These are phyloP conservation scores for Centroberyx gerrardi DNA, from an alignment of 2,797 vertebrate genomes.

Conservation along the genomic window DNA sequence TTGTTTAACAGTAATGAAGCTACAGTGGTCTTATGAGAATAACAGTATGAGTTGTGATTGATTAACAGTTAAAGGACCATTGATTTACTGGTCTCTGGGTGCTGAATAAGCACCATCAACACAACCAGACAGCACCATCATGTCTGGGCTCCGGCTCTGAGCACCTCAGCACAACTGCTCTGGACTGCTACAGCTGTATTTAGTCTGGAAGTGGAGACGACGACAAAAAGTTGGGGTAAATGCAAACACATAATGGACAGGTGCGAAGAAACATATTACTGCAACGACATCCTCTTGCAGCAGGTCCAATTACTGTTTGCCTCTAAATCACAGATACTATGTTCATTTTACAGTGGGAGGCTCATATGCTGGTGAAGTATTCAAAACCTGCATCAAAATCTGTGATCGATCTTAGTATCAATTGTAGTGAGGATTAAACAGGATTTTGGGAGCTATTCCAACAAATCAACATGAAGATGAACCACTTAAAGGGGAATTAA, in stretches of 20 bases:
- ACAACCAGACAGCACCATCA: constrained; percentile 44
- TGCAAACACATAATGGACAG: not conserved
- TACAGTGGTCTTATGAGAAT: constrained; percentile 73
- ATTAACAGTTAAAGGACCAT: constrained; percentile 80
- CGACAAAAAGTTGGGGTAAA: no score
- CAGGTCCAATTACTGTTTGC: not conserved
- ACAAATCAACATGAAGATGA: no score
- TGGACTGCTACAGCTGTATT: constrained; percentile 5
- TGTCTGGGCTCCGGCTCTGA: constrained; percentile 25
- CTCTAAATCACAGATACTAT: not conserved
- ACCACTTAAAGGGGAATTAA: no score
- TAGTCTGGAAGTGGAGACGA: not conserved
- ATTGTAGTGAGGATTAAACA: no score
- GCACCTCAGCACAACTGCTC: constrained; percentile 17
- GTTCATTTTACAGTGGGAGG: constrained; percentile 13
- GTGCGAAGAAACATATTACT: not conserved
- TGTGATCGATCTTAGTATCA: no score
- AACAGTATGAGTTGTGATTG: constrained; percentile 74
- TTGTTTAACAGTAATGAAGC: constrained; percentile 78
- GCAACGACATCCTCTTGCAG: constrained; percentile 4
- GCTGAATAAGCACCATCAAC: constrained; percentile 69
- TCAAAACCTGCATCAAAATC: no score
- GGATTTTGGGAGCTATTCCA: no score
- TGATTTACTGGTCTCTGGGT: constrained; percentile 71
- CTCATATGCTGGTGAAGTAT: no score